These are phyloP conservation scores for Muscina levida DNA, from an alignment of 2,888 invertebrate species.

Conservation along the genomic window DNA sequence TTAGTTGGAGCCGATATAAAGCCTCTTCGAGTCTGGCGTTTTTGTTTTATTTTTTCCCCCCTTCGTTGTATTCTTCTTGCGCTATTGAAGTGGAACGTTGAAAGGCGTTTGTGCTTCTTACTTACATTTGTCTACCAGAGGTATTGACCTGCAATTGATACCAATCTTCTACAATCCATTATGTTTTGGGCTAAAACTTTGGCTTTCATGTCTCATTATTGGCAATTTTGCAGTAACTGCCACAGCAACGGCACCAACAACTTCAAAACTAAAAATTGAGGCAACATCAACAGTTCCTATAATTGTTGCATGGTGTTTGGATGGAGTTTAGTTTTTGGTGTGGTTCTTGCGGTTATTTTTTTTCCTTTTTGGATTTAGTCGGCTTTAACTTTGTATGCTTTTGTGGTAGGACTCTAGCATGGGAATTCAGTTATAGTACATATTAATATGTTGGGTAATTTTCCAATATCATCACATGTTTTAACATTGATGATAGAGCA, in stretches of 20 bases:
- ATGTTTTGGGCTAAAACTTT: conserved; percentile 73
- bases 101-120: conserved; percentile 63
- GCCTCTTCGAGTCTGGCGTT: conserved; percentile 37
- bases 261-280: conserved; percentile 46
- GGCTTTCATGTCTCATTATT: conserved; percentile 78
- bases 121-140: conserved; percentile 66
- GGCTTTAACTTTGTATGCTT: conserved; percentile 45
- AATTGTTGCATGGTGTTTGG: conserved; percentile 59
- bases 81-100: conserved; percentile 43
- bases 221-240: conserved; percentile 74
- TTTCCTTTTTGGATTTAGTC: conserved; percentile 2
- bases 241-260: conserved; percentile 26
- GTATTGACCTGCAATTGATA: conserved; percentile 79
- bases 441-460: conserved; percentile 26
- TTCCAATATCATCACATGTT: conserved; percentile 44
- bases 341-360: conserved; percentile 5
- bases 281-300: conserved; percentile 40
- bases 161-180: conserved; percentile 77
- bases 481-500: conserved; percentile 50
- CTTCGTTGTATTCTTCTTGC: conserved; percentile 31
- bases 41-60: conserved; percentile 20
- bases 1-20: conserved; percentile 42
- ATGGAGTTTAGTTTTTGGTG: not conserved
- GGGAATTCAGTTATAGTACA: conserved; percentile 15
- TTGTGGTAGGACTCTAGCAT: conserved; percentile 30